Conservation (phyloP, 2,113 vertebrate genomes). For the Muntiacus muntjak region DNA sequence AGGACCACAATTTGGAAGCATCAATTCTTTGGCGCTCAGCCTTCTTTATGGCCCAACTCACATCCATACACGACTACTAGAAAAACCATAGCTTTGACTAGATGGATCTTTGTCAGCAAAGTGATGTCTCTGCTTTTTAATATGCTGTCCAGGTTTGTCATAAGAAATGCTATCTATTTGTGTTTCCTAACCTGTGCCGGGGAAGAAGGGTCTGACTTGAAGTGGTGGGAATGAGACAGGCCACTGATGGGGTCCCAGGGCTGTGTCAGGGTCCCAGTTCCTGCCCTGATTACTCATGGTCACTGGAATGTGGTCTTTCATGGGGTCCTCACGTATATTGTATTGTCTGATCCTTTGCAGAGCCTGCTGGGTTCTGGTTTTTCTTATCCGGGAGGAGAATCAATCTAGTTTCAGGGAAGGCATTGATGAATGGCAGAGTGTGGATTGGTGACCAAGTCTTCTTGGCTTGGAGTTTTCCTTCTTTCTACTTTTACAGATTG, state of each 20-base stretch:
- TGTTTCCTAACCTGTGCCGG: background rate
- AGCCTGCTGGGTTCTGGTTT: background rate
- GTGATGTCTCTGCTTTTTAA: background rate
- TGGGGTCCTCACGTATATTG: rapidly evolving
- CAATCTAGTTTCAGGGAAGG: background rate
- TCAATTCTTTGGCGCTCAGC: background rate
- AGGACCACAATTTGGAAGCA: background rate
- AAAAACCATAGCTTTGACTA: background rate
- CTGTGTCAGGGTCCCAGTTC: background rate
- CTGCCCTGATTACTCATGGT: background rate
- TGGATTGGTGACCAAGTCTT: background rate
- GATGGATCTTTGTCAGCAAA: background rate
- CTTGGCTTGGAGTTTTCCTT: background rate
- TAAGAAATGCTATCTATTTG: rapidly evolving
- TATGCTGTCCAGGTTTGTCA: background rate
- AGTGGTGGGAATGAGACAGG: too few species aligned
- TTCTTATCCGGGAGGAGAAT: background rate
- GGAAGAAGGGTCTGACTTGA: background rate
- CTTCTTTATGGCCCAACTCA: background rate
- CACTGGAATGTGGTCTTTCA: background rate
- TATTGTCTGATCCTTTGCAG: background rate
- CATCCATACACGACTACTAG: background rate
- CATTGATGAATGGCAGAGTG: background rate
- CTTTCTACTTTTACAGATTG: background rate
- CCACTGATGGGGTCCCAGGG: rapidly evolving